A percentile compares a stretch with the other conserved stretches of the same genome.
phyloP scores from a whole-genome alignment of 2,113 vertebrate genomes.

The Pseudolaguvia tuberculata region DNA sequence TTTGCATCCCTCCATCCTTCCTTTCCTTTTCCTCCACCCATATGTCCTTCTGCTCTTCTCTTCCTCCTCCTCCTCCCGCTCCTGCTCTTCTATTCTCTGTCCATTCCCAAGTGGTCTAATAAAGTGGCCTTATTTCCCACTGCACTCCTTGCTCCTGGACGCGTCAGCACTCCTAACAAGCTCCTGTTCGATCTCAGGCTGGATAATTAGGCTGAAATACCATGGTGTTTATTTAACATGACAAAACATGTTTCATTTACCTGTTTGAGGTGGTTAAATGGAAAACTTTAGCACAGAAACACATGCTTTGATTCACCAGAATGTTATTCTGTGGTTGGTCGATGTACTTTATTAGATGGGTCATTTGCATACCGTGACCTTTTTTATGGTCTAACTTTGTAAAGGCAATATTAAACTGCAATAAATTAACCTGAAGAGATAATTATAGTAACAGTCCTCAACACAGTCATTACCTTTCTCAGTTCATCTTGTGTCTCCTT shows the following conservation, averaged over 20 bases:
- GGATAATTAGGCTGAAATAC: slow-evolving; percentile 15
- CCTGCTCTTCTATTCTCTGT: slow-evolving; percentile 7
- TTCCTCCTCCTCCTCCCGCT: background rate
- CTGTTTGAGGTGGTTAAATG: background rate
- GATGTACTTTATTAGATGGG: background rate
- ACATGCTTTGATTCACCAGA: background rate
- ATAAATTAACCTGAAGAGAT: background rate
- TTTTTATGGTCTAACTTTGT: background rate
- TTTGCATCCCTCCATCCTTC: slow-evolving; percentile 8
- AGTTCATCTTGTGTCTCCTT: background rate
- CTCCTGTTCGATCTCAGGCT: background rate
- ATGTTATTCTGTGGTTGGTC: background rate
- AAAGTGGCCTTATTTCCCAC: slow-evolving; percentile 40
- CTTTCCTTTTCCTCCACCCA: background rate
- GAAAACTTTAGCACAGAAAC: background rate
- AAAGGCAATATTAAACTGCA: background rate
- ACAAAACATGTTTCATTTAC: background rate
- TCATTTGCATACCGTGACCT: slow-evolving; percentile 13
- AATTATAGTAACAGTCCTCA: background rate
- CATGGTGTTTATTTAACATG: slow-evolving; percentile 11
- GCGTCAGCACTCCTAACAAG: slow-evolving; percentile 17
- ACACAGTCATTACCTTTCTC: background rate
- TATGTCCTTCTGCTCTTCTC: slow-evolving; percentile 8
- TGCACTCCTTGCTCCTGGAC: slow-evolving; percentile 17
- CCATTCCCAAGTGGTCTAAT: slow-evolving; percentile 39